phyloP scores from a whole-genome alignment of 2,113 vertebrate genomes.

The Cyphomyrus plagiostoma region DNA sequence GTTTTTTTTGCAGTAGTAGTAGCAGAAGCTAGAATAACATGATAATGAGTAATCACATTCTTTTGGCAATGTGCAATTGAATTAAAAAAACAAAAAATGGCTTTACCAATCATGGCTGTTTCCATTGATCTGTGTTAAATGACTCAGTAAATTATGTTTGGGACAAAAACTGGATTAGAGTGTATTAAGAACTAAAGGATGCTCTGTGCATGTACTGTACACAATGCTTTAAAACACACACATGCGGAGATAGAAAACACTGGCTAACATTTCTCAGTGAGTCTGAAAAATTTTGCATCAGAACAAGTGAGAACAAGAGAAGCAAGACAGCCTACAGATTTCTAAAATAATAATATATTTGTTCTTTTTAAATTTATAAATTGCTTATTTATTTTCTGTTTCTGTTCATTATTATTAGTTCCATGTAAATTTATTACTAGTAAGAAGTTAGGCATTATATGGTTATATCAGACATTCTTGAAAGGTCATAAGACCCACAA shows the following conservation, averaged over 20 bases:
- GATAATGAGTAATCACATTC: neutral
- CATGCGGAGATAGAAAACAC: neutral
- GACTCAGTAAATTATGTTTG: conserved; percentile 27
- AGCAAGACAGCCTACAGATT: neutral
- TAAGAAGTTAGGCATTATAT: neutral
- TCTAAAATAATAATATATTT: conserved; percentile 4
- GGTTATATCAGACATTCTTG: neutral
- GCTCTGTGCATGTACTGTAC: neutral
- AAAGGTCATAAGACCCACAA: neutral
- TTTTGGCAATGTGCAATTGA: neutral
- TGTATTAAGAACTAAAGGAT: neutral
- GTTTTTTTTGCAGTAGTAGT: neutral
- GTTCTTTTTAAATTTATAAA: neutral
- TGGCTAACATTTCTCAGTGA: neutral
- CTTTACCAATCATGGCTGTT: conserved; percentile 23
- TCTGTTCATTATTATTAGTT: conserved; percentile 4
- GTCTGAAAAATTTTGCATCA: neutral
- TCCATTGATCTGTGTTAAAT: conserved; percentile 27
- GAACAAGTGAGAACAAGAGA: neutral
- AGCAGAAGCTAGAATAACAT: neutral
- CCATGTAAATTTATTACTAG: neutral
- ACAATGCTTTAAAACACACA: neutral
- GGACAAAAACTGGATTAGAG: conserved; percentile 28
- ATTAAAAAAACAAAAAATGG: neutral
- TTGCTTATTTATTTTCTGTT: conserved; percentile 12